Evolutionary conservation across 2,113 vertebrate species (phyloP).

Genomic region (Scatophagus argus): DNA sequence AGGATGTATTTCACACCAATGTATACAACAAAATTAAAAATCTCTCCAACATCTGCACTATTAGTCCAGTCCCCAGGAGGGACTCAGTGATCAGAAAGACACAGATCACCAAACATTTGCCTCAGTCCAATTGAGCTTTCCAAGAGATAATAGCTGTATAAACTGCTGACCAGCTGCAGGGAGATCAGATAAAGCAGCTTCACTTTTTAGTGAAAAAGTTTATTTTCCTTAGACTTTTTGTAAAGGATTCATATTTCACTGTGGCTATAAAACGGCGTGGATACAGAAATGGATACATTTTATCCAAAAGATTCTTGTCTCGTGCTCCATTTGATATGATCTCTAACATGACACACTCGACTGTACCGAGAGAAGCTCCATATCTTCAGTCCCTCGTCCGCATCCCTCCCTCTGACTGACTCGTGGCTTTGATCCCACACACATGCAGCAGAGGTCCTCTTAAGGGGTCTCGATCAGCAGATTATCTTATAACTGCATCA

Average conservation of each 20-base stretch:
- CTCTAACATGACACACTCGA: conserved; percentile 10
- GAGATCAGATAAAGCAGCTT: conserved; percentile 18
- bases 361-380: background rate
- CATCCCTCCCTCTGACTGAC: conserved; percentile 3
- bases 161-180: conserved; percentile 30
- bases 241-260: conserved; percentile 18
- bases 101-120: conserved; percentile 19
- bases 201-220: conserved; percentile 14
- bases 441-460: conserved; percentile 21
- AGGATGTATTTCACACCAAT: background rate
- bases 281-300: background rate
- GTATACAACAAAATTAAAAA: conserved; percentile 14
- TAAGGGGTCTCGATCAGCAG: conserved; percentile 39
- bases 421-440: conserved; percentile 32
- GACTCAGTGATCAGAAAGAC: conserved; percentile 35
- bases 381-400: conserved; percentile 24
- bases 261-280: background rate
- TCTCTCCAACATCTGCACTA: background rate
- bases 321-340: background rate
- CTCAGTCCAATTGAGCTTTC: conserved; percentile 9
- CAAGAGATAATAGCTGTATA: conserved; percentile 26
- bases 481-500: conserved; percentile 59
- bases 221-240: conserved; percentile 13
- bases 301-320: conserved; percentile 5
- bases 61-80: background rate